These are phyloP conservation scores for Thomomys bottae DNA, from an alignment of 2,113 vertebrate species.

Conservation along the genomic window DNA sequence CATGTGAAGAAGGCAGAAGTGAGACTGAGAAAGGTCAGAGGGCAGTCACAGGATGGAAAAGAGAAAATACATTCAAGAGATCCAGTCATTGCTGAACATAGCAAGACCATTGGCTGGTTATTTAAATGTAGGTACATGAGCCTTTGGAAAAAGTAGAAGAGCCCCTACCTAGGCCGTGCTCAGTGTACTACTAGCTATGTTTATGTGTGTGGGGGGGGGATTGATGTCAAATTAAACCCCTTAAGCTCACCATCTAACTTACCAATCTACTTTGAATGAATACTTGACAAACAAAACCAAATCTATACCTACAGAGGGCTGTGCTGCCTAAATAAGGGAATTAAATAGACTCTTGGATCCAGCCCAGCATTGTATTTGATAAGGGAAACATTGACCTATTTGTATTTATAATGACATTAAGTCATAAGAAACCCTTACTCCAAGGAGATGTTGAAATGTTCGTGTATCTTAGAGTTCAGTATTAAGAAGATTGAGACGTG, in stretches of 20 bases:
- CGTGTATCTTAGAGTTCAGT: neutral
- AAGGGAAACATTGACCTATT: neutral
- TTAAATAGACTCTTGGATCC: neutral
- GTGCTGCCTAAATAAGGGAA: neutral
- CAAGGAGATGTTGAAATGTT: neutral
- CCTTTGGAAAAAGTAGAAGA: neutral
- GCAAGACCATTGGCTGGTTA: neutral
- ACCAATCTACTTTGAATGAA: neutral
- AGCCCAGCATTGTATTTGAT: neutral
- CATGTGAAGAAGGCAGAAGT: neutral
- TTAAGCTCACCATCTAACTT: neutral
- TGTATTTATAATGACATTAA: neutral
- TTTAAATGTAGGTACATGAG: neutral
- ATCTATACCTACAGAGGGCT: neutral
- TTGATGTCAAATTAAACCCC: neutral
- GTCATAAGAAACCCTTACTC: neutral
- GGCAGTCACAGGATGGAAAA: neutral
- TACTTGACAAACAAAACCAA: slow-evolving; percentile 10
- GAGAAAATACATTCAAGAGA: neutral
- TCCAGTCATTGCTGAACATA: neutral
- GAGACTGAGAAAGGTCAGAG: neutral
- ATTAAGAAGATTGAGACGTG: neutral
- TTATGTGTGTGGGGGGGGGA: no score
- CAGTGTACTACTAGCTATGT: neutral
- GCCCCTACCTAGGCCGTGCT: no score